Evolutionary conservation across 2,113 vertebrate genomes (phyloP), one percentile per base, ranked within the genome.

Genomic region (Nothoprocta pentlandii): DNA sequence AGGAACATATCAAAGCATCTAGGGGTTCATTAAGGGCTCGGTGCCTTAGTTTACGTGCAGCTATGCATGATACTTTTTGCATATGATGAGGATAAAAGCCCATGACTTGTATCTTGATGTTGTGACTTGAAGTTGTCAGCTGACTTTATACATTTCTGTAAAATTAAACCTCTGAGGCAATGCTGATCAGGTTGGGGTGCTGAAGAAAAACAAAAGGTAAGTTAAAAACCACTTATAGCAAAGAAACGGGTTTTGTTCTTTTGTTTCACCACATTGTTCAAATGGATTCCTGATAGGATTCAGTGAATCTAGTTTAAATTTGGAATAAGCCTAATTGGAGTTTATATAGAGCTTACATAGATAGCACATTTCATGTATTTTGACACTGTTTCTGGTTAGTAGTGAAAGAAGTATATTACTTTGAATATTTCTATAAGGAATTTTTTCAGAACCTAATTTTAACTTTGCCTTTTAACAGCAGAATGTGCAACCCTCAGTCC

Each of bases 141-240:
- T 91, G 64, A 64, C 44, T 70, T 89, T 15, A 64, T 59, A n/a
- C 8, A 28, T 89, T 46, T 59, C 5, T 80, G 69, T 71, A 76
- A 67, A 70, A 86, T 44, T 71, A 66, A 90, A 71, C 81, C 61
- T 90, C n/a, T 78, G 73, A 26, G 66, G 44, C 59, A 69, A 8
- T 92, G 87, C 49, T 86, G 20, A 90, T 85, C 3, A 23, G 59
- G 62, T 84, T 61, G 95, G 73, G 74, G 13, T 47, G n/a, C 0
- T 88, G 75, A 89, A 30, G 61, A 39, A 51, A 92, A 89, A 39
- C 54, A 94, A 69, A 93, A 94, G 88, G 93, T 95, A 82, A 94
- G 86, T 92, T 76, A 86, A 59, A 49, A 2, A 15, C 53, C 28
- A 39, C 34, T 81, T 90, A 32, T 74, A 91, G 77, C 44, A 92